These are phyloP conservation scores for Poecile montanus DNA, from an alignment of 2,797 vertebrate genomes.

Conservation along the genomic window DNA sequence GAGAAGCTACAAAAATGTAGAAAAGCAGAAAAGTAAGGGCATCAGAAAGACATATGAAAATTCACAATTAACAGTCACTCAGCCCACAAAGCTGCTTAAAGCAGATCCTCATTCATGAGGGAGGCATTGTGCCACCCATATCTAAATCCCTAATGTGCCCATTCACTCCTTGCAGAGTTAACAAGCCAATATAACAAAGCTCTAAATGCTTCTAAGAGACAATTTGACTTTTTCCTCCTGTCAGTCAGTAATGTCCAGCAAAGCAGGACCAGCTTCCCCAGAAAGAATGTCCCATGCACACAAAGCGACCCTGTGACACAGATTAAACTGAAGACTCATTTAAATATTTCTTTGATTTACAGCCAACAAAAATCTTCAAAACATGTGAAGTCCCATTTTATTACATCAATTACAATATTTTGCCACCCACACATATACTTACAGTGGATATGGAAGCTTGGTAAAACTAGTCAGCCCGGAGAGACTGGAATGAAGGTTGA, in stretches of 20 bases:
- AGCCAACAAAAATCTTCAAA: constrained; percentile 16
- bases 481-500: constrained; percentile 17
- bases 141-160: not conserved
- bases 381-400: constrained; percentile 2
- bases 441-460: not conserved
- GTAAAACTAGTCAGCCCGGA: constrained; percentile 20
- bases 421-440: not conserved
- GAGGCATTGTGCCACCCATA: not conserved
- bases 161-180: not conserved
- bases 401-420: constrained; percentile 3
- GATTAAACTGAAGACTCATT: not conserved
- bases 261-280: not conserved
- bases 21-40: not conserved
- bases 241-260: not conserved
- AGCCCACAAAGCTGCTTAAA: not conserved
- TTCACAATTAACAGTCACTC: not conserved
- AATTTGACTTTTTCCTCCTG: not conserved
- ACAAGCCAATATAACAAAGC: not conserved
- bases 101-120: not conserved
- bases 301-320: not conserved
- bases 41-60: not conserved
- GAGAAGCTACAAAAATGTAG: not conserved
- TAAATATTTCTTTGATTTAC: constrained; percentile 31
- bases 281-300: not conserved
- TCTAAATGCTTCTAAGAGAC: not conserved